phyloP scores from a whole-genome alignment of 2,888 invertebrate genomes.

The Linnaemya tessellans region DNA sequence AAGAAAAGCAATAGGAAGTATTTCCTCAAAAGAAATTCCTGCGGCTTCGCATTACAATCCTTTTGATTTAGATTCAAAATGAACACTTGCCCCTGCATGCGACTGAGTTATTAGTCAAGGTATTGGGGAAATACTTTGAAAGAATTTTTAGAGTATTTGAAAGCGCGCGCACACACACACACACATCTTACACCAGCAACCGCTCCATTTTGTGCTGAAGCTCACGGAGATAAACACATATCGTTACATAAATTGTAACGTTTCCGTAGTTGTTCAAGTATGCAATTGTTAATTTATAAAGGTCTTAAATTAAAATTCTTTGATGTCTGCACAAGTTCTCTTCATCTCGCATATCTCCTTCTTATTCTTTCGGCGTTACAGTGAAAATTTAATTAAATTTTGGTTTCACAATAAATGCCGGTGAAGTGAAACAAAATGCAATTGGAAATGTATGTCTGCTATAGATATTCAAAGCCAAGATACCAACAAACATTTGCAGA shows the following conservation, averaged over 20 bases:
- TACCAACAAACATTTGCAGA: background rate
- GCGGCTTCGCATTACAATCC: constrained; percentile 24
- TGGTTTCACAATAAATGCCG: constrained; percentile 45
- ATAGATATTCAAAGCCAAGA: background rate
- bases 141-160: constrained; percentile 2
- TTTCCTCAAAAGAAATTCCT: constrained; percentile 41
- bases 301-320: constrained; percentile 41
- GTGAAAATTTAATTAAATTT: constrained; percentile 64
- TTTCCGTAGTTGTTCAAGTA: constrained; percentile 63
- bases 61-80: constrained; percentile 8
- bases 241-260: constrained; percentile 69
- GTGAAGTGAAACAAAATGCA: constrained; percentile 24
- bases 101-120: background rate
- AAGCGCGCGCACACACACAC: no score
- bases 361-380: constrained; percentile 29
- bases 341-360: background rate
- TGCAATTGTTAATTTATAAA: constrained; percentile 2
- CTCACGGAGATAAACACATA: background rate
- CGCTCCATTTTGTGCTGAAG: background rate
- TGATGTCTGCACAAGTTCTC: background rate
- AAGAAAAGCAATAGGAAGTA: background rate
- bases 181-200: background rate
- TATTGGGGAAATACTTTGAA: constrained; percentile 7
- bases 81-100: background rate
- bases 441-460: background rate